A percentile compares a stretch with the other conserved stretches of the same genome.
Evolutionary conservation across 2,888 invertebrate species (phyloP).

Genomic region (Timandra comae): DNA sequence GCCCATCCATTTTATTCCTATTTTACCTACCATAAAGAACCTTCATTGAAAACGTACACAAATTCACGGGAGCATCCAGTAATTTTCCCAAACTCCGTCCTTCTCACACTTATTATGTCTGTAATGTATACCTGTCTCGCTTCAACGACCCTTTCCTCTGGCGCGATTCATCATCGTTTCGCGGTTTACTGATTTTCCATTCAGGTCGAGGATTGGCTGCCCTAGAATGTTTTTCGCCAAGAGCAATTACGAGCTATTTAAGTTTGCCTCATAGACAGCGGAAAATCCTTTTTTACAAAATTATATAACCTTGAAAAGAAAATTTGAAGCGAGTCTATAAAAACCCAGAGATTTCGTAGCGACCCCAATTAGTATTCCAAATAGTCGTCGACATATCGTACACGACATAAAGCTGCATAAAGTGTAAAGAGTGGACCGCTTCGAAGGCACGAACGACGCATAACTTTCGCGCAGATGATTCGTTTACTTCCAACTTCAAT

Average conservation of each 20-base stretch:
- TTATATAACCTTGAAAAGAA: constrained; percentile 31
- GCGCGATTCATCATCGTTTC: constrained; percentile 76
- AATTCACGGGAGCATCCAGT: constrained; percentile 71
- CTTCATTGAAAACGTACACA: constrained; percentile 76
- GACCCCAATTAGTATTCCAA: constrained; percentile 74
- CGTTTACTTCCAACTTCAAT: constrained; percentile 49
- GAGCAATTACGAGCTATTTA: constrained; percentile 26
- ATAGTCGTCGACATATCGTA: constrained; percentile 72
- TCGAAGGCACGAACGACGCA: constrained; percentile 68
- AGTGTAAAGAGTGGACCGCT: constrained; percentile 75
- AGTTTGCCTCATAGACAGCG: constrained; percentile 19
- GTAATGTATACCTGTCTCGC: constrained; percentile 36
- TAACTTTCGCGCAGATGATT: constrained; percentile 53
- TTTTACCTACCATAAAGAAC: constrained; percentile 75
- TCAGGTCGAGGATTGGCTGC: constrained; percentile 48
- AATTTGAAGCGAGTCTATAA: too few species aligned
- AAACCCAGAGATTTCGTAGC: constrained; percentile 53
- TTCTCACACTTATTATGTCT: constrained; percentile 34
- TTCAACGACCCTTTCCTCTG: constrained; percentile 58
- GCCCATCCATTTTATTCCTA: constrained; percentile 73
- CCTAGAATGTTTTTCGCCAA: constrained; percentile 29
- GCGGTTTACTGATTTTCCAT: constrained; percentile 74
- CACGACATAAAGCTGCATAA: constrained; percentile 52
- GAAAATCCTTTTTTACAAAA: constrained; percentile 6
- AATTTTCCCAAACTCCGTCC: constrained; percentile 58